phyloP scores from a whole-genome alignment of 2,113 vertebrate species.

The Carassius auratus region DNA sequence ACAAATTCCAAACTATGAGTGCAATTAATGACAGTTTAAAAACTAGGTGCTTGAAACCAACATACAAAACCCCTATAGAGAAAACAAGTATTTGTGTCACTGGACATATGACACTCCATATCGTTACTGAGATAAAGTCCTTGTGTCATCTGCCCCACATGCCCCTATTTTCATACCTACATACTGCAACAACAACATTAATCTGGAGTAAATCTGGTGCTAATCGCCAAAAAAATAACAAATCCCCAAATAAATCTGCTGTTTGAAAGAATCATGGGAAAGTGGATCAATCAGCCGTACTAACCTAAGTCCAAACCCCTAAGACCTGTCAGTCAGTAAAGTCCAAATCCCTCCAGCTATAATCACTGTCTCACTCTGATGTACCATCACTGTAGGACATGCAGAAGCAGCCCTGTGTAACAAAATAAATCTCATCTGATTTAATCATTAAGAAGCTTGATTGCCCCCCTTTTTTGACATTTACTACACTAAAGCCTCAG shows the following conservation, averaged over 20 bases:
- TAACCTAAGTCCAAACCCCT: slow-evolving; percentile 58
- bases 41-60: too few species aligned
- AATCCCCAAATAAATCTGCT: slow-evolving; percentile 6
- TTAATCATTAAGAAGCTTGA: slow-evolving; percentile 79
- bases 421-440: slow-evolving; percentile 74
- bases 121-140: neutral
- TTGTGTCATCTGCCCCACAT: neutral
- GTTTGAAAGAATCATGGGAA: slow-evolving; percentile 58
- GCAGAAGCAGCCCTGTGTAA: slow-evolving; percentile 57
- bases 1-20: too few species aligned
- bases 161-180: neutral
- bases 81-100: too few species aligned
- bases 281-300: slow-evolving; percentile 50
- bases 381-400: slow-evolving; percentile 52
- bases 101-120: neutral
- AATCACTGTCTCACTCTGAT: slow-evolving; percentile 65
- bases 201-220: slow-evolving; percentile 1
- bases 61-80: too few species aligned
- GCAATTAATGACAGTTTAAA: too few species aligned
- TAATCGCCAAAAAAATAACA: neutral
- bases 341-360: slow-evolving; percentile 71
- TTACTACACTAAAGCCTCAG: slow-evolving; percentile 65
- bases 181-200: neutral
- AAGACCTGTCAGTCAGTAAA: slow-evolving; percentile 69
- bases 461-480: slow-evolving; percentile 21